Conservation (phyloP, 2,113 vertebrate species). For the Trematocara variabile region DNA sequence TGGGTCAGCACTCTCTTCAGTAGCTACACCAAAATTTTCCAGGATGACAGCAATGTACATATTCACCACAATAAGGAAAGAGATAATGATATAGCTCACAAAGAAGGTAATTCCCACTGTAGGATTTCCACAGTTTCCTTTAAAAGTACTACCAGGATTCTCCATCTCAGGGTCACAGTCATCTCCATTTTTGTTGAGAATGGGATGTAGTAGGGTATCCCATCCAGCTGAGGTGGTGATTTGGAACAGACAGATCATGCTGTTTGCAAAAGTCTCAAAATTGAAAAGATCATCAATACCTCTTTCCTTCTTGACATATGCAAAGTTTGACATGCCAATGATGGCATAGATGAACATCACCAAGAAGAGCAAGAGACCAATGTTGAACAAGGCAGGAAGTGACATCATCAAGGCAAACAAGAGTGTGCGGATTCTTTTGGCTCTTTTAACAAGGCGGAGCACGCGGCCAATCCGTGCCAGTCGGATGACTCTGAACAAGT, state of each 20-base stretch:
- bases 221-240: slow-evolving; percentile 94
- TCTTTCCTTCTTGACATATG: slow-evolving; percentile 83
- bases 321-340: slow-evolving; percentile 93
- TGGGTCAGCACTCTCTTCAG: slow-evolving; percentile 92
- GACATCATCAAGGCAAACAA: slow-evolving; percentile 98
- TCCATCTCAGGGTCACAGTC: slow-evolving; percentile 72
- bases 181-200: slow-evolving; percentile 77
- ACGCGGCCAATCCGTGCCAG: slow-evolving; percentile 92
- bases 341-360: slow-evolving; percentile 98
- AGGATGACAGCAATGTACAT: slow-evolving; percentile 99
- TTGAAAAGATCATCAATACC: slow-evolving; percentile 97
- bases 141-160: slow-evolving; percentile 75
- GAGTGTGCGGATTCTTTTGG: slow-evolving; percentile 92
- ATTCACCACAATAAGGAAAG: slow-evolving; percentile 92
- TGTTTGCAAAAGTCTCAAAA: slow-evolving; percentile 93
- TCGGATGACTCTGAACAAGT: slow-evolving; percentile 89
- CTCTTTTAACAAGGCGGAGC: slow-evolving; percentile 89
- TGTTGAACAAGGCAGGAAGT: slow-evolving; percentile 93
- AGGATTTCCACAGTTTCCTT: slow-evolving; percentile 86
- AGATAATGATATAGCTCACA: slow-evolving; percentile 95
- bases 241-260: slow-evolving; percentile 96
- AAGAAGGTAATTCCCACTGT: slow-evolving; percentile 88
- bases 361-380: slow-evolving; percentile 91
- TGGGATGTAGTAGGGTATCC: slow-evolving; percentile 80
- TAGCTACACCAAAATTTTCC: slow-evolving; percentile 94